phyloP scores from a whole-genome alignment of 2,888 invertebrate genomes.

The Acleris sparsana region DNA sequence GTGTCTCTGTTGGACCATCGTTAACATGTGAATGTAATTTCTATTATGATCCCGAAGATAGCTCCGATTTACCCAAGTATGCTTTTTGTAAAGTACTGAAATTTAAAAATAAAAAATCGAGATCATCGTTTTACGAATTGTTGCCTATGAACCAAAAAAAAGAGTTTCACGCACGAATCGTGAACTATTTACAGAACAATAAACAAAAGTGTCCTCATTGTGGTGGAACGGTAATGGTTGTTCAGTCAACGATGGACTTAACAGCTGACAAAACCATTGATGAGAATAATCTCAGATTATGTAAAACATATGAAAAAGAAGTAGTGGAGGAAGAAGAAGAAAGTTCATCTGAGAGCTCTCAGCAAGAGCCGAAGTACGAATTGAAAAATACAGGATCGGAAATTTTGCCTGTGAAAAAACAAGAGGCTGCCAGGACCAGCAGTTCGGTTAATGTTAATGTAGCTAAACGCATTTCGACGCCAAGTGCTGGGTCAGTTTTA shows the following conservation, averaged over 20 bases:
- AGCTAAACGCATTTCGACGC: slow-evolving; percentile 23
- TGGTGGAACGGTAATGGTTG: slow-evolving; percentile 67
- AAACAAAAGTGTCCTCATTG: slow-evolving; percentile 80
- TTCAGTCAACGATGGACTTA: slow-evolving; percentile 56
- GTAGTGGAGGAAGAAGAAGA: neutral
- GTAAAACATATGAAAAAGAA: neutral
- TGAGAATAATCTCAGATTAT: neutral
- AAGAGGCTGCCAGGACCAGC: neutral
- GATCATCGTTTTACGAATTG: slow-evolving; percentile 80
- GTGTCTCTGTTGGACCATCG: slow-evolving; percentile 34
- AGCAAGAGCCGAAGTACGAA: neutral
- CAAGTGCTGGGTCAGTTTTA: slow-evolving; percentile 35
- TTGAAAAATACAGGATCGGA: slow-evolving; percentile 3
- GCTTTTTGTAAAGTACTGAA: slow-evolving; percentile 83
- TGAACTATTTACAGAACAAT: slow-evolving; percentile 75
- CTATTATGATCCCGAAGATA: slow-evolving; percentile 61
- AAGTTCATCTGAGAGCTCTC: neutral
- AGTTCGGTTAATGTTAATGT: slow-evolving; percentile 10
- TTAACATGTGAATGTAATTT: slow-evolving; percentile 68
- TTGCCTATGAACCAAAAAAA: slow-evolving; percentile 81
- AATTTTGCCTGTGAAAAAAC: neutral
- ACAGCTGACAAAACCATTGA: slow-evolving; percentile 33
- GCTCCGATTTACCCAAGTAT: slow-evolving; percentile 74
- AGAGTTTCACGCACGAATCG: slow-evolving; percentile 80
- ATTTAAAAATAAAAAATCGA: slow-evolving; percentile 79